A percentile compares a stretch with the other conserved stretches of the same genome.
phyloP scores from a whole-genome alignment of 2,797 vertebrate genomes.

The Triplophysa bombifrons region DNA sequence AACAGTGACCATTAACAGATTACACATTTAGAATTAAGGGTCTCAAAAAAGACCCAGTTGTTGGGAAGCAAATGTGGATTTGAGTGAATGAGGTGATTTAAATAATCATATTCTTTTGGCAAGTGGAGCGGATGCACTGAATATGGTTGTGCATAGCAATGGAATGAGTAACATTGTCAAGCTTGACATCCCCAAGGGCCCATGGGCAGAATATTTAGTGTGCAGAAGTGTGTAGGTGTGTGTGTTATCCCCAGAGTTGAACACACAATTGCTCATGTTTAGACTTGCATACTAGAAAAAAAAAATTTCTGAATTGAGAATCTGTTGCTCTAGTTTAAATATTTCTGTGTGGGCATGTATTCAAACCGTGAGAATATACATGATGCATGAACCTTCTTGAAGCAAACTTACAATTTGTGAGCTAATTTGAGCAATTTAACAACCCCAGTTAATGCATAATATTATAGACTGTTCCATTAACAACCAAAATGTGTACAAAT shows the following conservation, averaged over 20 bases:
- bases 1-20: background rate
- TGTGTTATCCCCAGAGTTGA: background rate
- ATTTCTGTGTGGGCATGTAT: background rate
- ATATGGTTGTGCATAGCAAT: slow-evolving; percentile 30
- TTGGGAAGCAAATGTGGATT: slow-evolving; percentile 19
- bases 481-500: background rate
- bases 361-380: too few species aligned
- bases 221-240: slow-evolving; percentile 24
- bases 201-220: slow-evolving; percentile 1
- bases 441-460: too few species aligned
- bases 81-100: slow-evolving; percentile 29
- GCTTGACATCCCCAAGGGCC: background rate
- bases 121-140: slow-evolving; percentile 27
- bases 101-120: slow-evolving; percentile 42
- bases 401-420: too few species aligned
- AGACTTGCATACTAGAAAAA: background rate
- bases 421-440: too few species aligned
- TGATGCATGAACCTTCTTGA: too few species aligned
- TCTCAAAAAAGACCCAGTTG: slow-evolving; percentile 23
- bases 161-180: slow-evolving; percentile 11
- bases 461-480: too few species aligned
- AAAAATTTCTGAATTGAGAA: background rate
- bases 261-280: slow-evolving; percentile 13
- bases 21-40: background rate
- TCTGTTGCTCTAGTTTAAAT: background rate